These are phyloP conservation scores for Haemorhous mexicanus DNA, from an alignment of 2,113 vertebrate species.

Conservation along the genomic window DNA sequence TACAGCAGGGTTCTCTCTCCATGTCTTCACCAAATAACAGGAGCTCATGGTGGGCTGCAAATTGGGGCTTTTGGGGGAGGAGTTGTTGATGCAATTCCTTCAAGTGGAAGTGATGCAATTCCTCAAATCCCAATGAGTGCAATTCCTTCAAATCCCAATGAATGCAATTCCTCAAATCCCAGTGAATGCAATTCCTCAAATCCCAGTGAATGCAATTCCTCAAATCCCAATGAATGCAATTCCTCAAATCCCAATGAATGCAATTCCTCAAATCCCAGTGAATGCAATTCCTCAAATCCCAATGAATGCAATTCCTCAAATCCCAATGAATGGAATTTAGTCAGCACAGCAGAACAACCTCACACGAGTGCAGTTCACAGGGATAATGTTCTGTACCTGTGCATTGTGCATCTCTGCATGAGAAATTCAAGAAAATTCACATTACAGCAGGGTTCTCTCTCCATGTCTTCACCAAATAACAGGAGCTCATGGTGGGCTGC, in stretches of 20 bases:
- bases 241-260: too few relatives aligned
- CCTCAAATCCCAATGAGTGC: too few relatives aligned
- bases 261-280: too few relatives aligned
- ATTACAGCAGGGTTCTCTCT: background rate
- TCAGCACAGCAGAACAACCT: background rate
- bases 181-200: too few relatives aligned
- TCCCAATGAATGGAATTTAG: background rate
- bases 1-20: background rate
- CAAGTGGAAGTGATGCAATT: too few relatives aligned
- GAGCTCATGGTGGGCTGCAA: background rate
- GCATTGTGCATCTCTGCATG: background rate
- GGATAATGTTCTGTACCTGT: accelerated
- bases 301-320: background rate
- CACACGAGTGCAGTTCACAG: accelerated
- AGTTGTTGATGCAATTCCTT: background rate
- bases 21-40: background rate
- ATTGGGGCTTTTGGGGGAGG: background rate
- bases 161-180: too few relatives aligned
- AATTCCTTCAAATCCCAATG: too few relatives aligned
- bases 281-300: too few relatives aligned
- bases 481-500: background rate
- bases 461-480: background rate
- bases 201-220: too few relatives aligned
- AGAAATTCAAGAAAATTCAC: background rate
- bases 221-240: too few relatives aligned